These are phyloP conservation scores for Zosterops lateralis DNA, from an alignment of 2,113 vertebrate species.

Conservation along the genomic window DNA sequence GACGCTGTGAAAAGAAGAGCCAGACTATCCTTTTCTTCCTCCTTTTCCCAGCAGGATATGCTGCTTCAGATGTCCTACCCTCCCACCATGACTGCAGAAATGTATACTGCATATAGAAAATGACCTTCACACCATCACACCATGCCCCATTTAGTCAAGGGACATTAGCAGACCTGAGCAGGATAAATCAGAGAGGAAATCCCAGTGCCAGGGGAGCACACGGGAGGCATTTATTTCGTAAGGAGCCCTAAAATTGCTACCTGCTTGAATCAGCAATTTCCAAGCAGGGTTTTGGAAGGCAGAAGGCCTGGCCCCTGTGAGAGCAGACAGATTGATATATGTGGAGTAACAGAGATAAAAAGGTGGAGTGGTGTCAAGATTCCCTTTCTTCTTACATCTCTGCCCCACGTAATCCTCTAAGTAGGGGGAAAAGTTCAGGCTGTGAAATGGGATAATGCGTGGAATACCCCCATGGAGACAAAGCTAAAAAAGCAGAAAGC, in stretches of 20 bases:
- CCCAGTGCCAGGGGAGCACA: constrained; percentile 39
- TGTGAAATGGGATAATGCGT: constrained; percentile 30
- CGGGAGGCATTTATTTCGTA: constrained; percentile 21
- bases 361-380: not conserved
- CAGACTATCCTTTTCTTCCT: constrained; percentile 18
- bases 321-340: not conserved
- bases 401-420: constrained; percentile 12
- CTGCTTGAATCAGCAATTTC: constrained; percentile 65
- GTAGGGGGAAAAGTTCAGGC: constrained; percentile 9
- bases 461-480: not conserved
- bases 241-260: constrained; percentile 45
- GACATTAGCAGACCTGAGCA: constrained; percentile 55
- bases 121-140: constrained; percentile 65
- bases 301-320: not conserved
- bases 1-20: constrained; percentile 22
- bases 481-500: not conserved
- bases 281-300: constrained; percentile 18
- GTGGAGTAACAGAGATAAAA: not conserved
- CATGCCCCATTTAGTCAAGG: constrained; percentile 2
- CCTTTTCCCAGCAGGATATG: constrained; percentile 4
- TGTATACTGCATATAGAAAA: constrained; percentile 29
- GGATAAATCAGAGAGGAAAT: constrained; percentile 72
- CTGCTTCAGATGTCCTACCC: constrained; percentile 23
- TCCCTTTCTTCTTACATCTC: not conserved
- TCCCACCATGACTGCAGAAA: constrained; percentile 15